Conservation (phyloP, 2,113 vertebrate species). For the Corythoichthys intestinalis region DNA sequence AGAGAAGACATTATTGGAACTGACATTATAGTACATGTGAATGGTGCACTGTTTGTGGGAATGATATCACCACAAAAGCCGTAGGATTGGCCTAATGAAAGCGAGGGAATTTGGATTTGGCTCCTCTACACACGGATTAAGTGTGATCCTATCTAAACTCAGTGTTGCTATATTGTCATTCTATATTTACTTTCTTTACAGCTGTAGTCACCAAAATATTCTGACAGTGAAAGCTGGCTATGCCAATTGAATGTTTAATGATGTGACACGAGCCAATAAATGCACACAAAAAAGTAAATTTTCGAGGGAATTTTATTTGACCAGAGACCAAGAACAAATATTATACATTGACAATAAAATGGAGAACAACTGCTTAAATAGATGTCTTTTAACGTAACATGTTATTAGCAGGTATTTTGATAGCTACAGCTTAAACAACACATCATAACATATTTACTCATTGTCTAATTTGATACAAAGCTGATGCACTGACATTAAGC, state of each 20-base stretch:
- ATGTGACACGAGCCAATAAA: neutral
- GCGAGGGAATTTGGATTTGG: constrained; percentile 2
- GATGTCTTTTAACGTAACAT: too few species aligned
- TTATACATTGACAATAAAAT: too few species aligned
- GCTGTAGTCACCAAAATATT: constrained; percentile 15
- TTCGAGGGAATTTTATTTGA: too few species aligned
- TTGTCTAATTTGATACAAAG: neutral
- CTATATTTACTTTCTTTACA: constrained; percentile 51
- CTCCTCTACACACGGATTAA: constrained; percentile 37
- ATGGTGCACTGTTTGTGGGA: neutral
- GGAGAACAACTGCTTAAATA: too few species aligned
- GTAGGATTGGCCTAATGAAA: neutral
- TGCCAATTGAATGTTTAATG: constrained; percentile 18
- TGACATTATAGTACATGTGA: neutral
- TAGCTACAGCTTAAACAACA: too few species aligned
- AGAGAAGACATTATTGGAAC: neutral
- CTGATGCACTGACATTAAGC: neutral
- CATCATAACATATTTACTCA: too few species aligned
- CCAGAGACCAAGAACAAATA: too few species aligned
- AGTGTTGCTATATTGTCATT: constrained; percentile 17
- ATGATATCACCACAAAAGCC: neutral
- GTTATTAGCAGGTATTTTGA: too few species aligned
- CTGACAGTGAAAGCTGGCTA: constrained; percentile 31
- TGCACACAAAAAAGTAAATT: too few species aligned
- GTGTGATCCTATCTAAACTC: constrained; percentile 38